phyloP scores from a whole-genome alignment of 30 jellyfish, hydroid and myxozoan species.

The Mastigias papua region DNA sequence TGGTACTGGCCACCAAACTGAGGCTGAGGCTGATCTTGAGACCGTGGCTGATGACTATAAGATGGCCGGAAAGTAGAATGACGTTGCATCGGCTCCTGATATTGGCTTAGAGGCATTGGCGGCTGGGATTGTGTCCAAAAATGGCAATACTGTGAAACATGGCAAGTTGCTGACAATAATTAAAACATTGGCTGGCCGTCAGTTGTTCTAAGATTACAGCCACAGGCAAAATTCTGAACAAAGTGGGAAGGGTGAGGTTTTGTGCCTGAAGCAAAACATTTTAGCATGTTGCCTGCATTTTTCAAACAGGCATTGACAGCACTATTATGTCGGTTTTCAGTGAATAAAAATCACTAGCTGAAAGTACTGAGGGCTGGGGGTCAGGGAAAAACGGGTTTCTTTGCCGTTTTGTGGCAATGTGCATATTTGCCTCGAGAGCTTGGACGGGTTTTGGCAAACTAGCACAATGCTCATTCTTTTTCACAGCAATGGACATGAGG shows the following conservation, averaged over 20 bases:
- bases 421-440: neutral
- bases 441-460: neutral
- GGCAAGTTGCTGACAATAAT: conserved; percentile 13
- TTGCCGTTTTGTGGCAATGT: neutral
- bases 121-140: neutral
- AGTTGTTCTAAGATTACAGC: conserved; percentile 18
- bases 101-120: neutral
- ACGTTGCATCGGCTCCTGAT: neutral
- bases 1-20: neutral
- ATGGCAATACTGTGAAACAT: conserved; percentile 12
- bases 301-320: neutral
- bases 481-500: conserved; percentile 11
- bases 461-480: neutral
- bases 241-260: neutral
- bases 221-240: conserved; percentile 5
- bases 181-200: conserved; percentile 53
- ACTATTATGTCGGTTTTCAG: neutral
- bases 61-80: neutral
- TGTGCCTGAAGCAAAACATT: neutral
- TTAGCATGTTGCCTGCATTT: neutral
- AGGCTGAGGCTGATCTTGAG: neutral
- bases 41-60: neutral
- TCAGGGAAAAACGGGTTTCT: neutral
- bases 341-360: neutral
- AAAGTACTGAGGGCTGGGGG: neutral